phyloP scores from a whole-genome alignment of 2,888 invertebrate genomes.

The Laothoe populi region DNA sequence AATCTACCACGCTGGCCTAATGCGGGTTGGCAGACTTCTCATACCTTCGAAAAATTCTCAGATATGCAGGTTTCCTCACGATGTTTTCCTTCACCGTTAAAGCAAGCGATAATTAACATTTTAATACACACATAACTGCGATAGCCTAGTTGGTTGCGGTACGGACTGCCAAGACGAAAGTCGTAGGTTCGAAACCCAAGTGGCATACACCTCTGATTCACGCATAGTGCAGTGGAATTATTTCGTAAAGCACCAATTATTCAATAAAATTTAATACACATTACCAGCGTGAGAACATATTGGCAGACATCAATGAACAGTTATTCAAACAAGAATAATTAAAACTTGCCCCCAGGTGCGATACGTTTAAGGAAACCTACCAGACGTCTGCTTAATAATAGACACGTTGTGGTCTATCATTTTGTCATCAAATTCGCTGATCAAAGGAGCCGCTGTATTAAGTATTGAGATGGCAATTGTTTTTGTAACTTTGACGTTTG shows the following conservation, averaged over 20 bases:
- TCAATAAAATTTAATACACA: conserved; percentile 13
- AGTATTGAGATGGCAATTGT: conserved; percentile 22
- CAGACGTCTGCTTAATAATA: conserved; percentile 20
- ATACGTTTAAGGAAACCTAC: conserved; percentile 22
- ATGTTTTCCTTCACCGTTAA: too few relatives aligned
- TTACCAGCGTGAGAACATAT: conserved; percentile 16
- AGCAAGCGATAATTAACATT: too few relatives aligned
- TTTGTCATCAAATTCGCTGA: conserved; percentile 15
- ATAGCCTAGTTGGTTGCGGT: too few relatives aligned
- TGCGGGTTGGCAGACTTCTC: too few relatives aligned
- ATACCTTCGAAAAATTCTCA: too few relatives aligned
- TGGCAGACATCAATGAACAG: conserved; percentile 16
- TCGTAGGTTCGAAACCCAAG: too few relatives aligned
- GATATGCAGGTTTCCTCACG: too few relatives aligned
- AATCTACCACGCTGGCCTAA: too few relatives aligned
- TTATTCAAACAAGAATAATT: conserved; percentile 18
- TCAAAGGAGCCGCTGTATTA: conserved; percentile 25
- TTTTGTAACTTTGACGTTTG: conserved; percentile 18
- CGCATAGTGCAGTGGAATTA: too few relatives aligned
- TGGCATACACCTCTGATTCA: too few relatives aligned
- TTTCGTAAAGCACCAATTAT: conserved; percentile 12
- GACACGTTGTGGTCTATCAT: conserved; percentile 24
- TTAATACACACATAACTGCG: too few relatives aligned
- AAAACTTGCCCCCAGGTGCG: conserved; percentile 16
- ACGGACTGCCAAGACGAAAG: too few relatives aligned